Percentiles rank a stretch among this genome's conserved stretches.
These are phyloP conservation scores for Hetaerina titia DNA, from an alignment of 2,888 invertebrate genomes.

Conservation along the genomic window DNA sequence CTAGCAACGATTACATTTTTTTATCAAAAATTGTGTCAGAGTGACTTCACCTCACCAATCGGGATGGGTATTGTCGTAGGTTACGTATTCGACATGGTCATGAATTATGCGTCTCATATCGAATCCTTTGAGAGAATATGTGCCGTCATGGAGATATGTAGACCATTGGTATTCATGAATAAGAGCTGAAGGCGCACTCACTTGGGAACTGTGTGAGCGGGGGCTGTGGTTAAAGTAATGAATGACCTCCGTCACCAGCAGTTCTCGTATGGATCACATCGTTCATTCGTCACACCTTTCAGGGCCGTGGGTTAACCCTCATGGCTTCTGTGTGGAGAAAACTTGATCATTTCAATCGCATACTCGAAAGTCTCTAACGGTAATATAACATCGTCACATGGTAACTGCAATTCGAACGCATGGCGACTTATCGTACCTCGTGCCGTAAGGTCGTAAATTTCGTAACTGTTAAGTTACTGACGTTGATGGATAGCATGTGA, in stretches of 20 bases:
- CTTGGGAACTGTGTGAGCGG: neutral
- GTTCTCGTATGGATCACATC: neutral
- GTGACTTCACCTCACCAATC: neutral
- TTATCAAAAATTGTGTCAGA: neutral
- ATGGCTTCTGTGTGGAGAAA: neutral
- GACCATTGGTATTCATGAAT: neutral
- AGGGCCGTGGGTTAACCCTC: neutral
- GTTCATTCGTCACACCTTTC: neutral
- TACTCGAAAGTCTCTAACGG: no score
- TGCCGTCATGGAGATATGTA: neutral
- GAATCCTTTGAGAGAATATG: no score
- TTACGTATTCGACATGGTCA: neutral
- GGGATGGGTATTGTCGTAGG: neutral
- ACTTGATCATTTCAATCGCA: neutral
- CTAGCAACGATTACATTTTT: neutral
- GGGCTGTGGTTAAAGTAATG: neutral
- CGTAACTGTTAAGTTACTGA: no score
- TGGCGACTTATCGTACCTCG: no score
- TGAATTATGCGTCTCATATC: neutral
- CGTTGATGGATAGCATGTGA: no score
- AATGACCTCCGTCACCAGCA: neutral
- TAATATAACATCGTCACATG: no score
- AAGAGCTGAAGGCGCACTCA: neutral
- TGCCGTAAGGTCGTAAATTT: no score
- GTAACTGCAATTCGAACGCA: no score